phyloP scores from a whole-genome alignment of 2,113 vertebrate species.

The Ailurus styani region DNA sequence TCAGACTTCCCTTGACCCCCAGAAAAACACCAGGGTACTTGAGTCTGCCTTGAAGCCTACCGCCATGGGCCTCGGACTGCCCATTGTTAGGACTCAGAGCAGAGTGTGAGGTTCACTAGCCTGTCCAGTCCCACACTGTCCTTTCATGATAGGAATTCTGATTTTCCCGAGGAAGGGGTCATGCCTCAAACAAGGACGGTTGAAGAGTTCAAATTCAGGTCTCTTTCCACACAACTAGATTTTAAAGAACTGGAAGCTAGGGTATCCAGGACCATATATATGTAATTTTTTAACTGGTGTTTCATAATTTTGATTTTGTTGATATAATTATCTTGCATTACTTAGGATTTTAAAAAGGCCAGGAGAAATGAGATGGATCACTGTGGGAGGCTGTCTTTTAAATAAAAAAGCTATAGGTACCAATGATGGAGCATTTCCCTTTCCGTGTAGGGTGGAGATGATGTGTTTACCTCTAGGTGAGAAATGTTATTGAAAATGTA shows the following conservation, averaged over 20 bases:
- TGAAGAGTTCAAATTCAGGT: background rate
- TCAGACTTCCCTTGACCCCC: background rate
- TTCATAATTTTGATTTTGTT: slow-evolving; percentile 26
- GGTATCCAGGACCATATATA: background rate
- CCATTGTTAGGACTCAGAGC: background rate
- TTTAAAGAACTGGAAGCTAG: background rate
- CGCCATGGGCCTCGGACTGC: background rate
- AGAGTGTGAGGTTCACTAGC: background rate
- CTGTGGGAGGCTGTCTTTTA: background rate
- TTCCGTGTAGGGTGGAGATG: background rate
- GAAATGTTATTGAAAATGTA: slow-evolving; percentile 8
- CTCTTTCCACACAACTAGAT: background rate
- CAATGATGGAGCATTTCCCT: background rate
- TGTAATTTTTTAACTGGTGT: background rate
- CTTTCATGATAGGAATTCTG: background rate
- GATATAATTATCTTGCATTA: background rate
- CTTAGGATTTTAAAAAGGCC: background rate
- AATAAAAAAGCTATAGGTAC: background rate
- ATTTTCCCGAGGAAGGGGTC: background rate
- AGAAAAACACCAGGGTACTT: background rate
- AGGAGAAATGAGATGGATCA: background rate
- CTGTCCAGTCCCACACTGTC: background rate
- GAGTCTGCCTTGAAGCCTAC: background rate
- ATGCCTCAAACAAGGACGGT: background rate
- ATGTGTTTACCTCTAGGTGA: background rate